Base-by-base conservation (phyloP, 1,140 invertebrate species). In the Anastrepha ludens region DNA sequence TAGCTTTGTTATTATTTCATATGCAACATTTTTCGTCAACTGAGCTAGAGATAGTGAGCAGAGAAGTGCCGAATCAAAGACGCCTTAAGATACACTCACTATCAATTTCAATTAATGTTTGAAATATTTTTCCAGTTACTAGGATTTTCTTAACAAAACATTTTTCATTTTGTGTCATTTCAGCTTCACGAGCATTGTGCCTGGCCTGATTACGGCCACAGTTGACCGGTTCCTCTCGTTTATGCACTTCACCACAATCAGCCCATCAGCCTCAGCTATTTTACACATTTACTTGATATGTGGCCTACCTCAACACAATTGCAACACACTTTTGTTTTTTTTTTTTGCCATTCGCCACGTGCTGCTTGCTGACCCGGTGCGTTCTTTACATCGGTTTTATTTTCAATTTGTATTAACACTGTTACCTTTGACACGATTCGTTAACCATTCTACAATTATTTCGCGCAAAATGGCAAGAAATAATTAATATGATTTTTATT, bases 231-330 rank as follows among this genome's bases (percentile, higher is more conserved):
- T 85, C 74, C 9, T 60, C 70, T 59, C 58, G 67, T 29, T 13
- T 29, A n/a, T 88, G 87, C 74, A 88, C 59, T 67, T 67, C 85
- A 15, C 60, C 44, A 55, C 87, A 88, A 74, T 88, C 64, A 59
- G 6, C 20, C 70, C 85, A 86, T 44, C 87, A 78, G 64, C 20
- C 29, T 47, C 60, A n/a, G 87, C 29, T 65, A 47, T 88, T 88
- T 88, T 17, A 44, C 6, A 41, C 87, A 88, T 59, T 67, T 74
- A 44, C 20, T 55, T 4, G 85, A 88, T 44, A 86, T 70, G 55
- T 88, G 81, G 44, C 87, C 87, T n/a, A 55, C 17, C 20, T 88
- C 87, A 3, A 7, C 47, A 78, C 87, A 88, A 86, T 88, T 88
- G 55, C 50, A 88, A 20, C 87, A 88, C 39, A 39, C 58, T 11